A percentile compares a stretch with the other conserved stretches of the same genome.
Evolutionary conservation across 2,113 vertebrate species (phyloP).

Genomic region (Hippotragus niger): DNA sequence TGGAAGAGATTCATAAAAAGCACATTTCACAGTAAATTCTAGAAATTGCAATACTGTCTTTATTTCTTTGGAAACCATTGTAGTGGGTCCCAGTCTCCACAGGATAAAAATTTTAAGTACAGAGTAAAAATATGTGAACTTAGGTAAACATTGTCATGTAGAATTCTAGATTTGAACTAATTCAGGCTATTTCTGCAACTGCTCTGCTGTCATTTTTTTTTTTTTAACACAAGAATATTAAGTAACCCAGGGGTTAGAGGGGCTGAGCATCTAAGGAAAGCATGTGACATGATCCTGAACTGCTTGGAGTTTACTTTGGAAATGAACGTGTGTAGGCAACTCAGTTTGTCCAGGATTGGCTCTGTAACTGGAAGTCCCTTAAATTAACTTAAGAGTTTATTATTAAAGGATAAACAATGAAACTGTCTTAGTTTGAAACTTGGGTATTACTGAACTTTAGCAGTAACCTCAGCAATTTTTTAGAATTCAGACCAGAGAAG

Average conservation of each 20-base stretch:
- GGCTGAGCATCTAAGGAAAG: neutral
- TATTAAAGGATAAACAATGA: neutral
- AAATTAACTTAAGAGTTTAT: neutral
- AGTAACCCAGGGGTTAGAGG: neutral
- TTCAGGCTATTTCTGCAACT: neutral
- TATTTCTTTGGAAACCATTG: neutral
- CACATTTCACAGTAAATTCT: neutral
- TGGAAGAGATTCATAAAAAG: neutral
- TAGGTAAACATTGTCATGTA: neutral
- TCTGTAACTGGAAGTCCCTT: neutral
- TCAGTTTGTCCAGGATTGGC: neutral
- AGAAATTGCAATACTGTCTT: neutral
- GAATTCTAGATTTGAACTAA: neutral
- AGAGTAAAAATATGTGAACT: neutral
- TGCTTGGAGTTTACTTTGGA: neutral
- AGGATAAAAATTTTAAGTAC: neutral
- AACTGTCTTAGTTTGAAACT: neutral
- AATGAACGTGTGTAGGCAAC: neutral
- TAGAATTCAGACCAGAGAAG: neutral
- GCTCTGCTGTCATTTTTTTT: neutral
- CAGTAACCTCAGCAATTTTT: neutral
- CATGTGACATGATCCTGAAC: neutral
- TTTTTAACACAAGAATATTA: neutral
- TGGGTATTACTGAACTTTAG: neutral
- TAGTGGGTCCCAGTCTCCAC: neutral